Conservation (phyloP, 2,888 invertebrate genomes). For the Hetaerina titia region DNA sequence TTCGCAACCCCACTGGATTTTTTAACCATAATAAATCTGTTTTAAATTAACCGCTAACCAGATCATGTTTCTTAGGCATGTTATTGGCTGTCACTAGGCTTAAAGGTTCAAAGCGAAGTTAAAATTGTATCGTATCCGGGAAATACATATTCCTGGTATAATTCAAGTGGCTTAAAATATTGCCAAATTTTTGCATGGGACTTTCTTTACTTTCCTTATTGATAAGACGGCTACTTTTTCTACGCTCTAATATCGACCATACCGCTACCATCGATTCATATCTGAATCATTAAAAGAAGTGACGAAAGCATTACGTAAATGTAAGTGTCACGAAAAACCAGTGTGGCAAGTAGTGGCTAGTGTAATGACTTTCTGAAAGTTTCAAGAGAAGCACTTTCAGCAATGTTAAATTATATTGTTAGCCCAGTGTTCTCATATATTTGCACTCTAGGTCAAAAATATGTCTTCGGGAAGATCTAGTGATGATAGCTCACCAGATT, state of each 20-base stretch:
- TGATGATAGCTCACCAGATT: neutral
- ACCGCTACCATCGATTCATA: neutral
- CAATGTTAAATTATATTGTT: neutral
- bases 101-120: neutral
- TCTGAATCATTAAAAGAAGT: slow-evolving; percentile 19
- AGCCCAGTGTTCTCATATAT: neutral
- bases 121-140: no score
- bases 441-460: neutral
- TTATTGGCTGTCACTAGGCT: neutral
- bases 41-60: neutral
- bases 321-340: neutral
- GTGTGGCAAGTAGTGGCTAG: neutral
- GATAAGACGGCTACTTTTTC: no score
- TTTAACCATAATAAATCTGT: neutral
- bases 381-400: neutral
- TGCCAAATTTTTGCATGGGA: no score
- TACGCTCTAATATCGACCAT: neutral
- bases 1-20: no score
- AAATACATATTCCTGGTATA: no score
- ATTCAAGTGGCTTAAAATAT: no score
- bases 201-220: no score
- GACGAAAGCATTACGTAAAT: slow-evolving; percentile 25
- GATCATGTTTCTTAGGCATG: neutral
- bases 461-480: slow-evolving; percentile 53
- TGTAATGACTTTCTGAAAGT: neutral